phyloP scores from a whole-genome alignment of 2,888 invertebrate species.

The Diplazon laetatorius region DNA sequence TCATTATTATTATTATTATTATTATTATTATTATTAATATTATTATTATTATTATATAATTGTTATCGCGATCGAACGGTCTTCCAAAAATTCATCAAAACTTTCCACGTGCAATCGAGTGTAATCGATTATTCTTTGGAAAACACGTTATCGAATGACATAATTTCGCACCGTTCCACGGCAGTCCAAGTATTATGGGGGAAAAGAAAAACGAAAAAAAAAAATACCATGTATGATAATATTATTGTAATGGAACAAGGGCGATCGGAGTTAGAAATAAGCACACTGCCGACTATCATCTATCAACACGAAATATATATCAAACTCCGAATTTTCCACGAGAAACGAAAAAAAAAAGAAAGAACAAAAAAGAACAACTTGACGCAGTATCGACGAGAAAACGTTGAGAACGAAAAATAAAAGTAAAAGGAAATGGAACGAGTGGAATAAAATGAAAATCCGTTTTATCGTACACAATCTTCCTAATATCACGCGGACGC shows the following conservation, averaged over 20 bases:
- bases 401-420: slow-evolving; percentile 28
- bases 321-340: slow-evolving; percentile 38
- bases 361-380: slow-evolving; percentile 51
- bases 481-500: slow-evolving; percentile 53
- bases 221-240: slow-evolving; percentile 37
- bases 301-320: slow-evolving; percentile 5
- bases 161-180: slow-evolving; percentile 16
- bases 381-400: slow-evolving; percentile 53
- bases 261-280: slow-evolving; percentile 19
- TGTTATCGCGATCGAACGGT: too few relatives aligned
- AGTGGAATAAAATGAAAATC: slow-evolving; percentile 16
- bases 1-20: slow-evolving; percentile 14
- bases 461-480: slow-evolving; percentile 49
- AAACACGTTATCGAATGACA: slow-evolving; percentile 18
- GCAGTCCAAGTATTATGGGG: slow-evolving; percentile 22
- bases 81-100: slow-evolving; percentile 10
- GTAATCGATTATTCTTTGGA: slow-evolving; percentile 22
- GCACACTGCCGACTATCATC: slow-evolving; percentile 13
- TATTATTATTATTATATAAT: slow-evolving; percentile 16
- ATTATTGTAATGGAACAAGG: slow-evolving; percentile 46
- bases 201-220: too few relatives aligned
- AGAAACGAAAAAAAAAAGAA: too few relatives aligned
- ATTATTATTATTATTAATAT: slow-evolving; percentile 2
- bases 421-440: slow-evolving; percentile 3
- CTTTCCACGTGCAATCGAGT: neutral